Percentiles rank a stretch among this genome's conserved stretches.
Conservation (phyloP, 2,797 vertebrate genomes). For the Schizopygopsis pylzovi region DNA sequence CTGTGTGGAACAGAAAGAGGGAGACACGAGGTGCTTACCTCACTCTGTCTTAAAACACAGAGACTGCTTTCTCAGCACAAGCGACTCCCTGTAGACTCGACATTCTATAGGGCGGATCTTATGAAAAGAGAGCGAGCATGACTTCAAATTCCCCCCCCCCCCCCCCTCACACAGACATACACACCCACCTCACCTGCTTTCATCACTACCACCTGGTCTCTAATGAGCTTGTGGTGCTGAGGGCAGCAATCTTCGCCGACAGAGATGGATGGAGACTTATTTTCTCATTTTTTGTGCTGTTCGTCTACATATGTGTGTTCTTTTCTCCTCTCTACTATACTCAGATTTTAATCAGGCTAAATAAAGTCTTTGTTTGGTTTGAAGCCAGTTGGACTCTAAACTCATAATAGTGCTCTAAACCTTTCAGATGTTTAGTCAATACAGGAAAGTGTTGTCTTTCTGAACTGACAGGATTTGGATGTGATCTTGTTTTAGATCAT, state of each 20-base stretch:
- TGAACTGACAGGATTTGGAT: background rate
- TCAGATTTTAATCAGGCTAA: conserved; percentile 25
- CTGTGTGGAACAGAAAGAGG: conserved; percentile 26
- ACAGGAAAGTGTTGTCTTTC: background rate
- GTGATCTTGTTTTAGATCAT: background rate
- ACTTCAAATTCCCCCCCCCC: conserved; percentile 38
- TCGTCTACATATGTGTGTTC: conserved; percentile 13
- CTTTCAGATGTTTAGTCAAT: background rate
- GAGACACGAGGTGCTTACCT: conserved; percentile 1
- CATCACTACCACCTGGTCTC: conserved; percentile 72
- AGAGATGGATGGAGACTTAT: conserved; percentile 73
- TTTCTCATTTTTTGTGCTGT: conserved; percentile 48
- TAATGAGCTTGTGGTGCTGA: conserved; percentile 76
- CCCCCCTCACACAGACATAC: conserved; percentile 24
- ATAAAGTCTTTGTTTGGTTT: conserved; percentile 11
- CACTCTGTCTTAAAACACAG: conserved; percentile 34
- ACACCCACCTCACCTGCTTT: conserved; percentile 54
- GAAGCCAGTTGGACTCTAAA: conserved; percentile 14
- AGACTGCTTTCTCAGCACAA: conserved; percentile 47
- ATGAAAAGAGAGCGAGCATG: conserved; percentile 27
- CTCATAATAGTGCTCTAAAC: background rate
- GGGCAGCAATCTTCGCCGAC: conserved; percentile 75
- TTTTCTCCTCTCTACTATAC: conserved; percentile 5
- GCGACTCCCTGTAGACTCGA: conserved; percentile 28
- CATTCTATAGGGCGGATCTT: conserved; percentile 32